Evolutionary conservation across 2,888 invertebrate species (phyloP).

Genomic region (Watsonalla cultraria): DNA sequence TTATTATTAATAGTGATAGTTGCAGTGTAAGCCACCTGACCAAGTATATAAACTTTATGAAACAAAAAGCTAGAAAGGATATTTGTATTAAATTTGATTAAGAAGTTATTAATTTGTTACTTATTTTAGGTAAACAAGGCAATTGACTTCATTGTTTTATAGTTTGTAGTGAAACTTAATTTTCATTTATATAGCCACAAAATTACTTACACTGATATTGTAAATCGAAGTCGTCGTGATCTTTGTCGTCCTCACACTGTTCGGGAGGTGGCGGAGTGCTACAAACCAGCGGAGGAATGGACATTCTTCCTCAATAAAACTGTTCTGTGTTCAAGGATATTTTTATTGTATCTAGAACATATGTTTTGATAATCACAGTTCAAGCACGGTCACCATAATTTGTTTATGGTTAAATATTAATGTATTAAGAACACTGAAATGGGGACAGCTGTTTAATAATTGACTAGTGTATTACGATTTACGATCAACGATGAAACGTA

Average conservation of each 20-base stretch:
- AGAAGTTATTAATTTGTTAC: too few species aligned
- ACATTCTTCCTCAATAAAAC: constrained; percentile 61
- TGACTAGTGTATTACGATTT: constrained; percentile 55
- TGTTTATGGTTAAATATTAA: not conserved
- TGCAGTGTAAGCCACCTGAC: too few species aligned
- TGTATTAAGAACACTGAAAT: constrained; percentile 15
- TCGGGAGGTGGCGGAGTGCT: constrained; percentile 83
- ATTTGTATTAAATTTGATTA: too few species aligned
- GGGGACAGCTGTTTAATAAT: constrained; percentile 67
- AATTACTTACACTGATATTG: constrained; percentile 61
- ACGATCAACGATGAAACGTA: constrained; percentile 30
- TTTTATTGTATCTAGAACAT: constrained; percentile 24
- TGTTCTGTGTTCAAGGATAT: constrained; percentile 19
- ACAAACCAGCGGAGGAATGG: constrained; percentile 82
- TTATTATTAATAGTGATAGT: too few species aligned
- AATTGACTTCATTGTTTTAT: not conserved
- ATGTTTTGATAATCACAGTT: constrained; percentile 8
- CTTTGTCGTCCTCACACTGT: constrained; percentile 81
- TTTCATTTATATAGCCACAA: not conserved
- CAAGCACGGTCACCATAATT: not conserved
- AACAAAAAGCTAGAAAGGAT: too few species aligned
- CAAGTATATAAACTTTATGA: too few species aligned
- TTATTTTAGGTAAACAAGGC: too few species aligned
- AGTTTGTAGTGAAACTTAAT: constrained; percentile 3
- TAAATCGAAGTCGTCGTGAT: constrained; percentile 69